Conservation (phyloP, 1,140 invertebrate genomes). For the Zaprionus davidi region DNA sequence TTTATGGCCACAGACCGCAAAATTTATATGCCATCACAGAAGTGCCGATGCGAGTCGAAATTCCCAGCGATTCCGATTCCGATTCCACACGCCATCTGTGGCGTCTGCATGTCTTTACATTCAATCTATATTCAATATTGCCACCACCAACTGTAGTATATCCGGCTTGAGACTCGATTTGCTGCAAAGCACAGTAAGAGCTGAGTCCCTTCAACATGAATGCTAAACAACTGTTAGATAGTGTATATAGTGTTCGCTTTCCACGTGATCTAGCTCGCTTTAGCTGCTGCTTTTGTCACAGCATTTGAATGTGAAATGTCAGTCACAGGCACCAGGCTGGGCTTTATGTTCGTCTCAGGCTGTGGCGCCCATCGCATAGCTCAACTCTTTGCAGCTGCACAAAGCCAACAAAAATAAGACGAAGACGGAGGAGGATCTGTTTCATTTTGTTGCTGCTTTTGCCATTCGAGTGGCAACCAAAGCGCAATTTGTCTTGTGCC, state of each 20-base stretch:
- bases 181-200: background rate
- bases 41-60: slow-evolving; percentile 58
- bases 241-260: background rate
- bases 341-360: slow-evolving; percentile 50
- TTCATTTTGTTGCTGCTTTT: slow-evolving; percentile 69
- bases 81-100: slow-evolving; percentile 20
- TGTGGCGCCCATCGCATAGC: slow-evolving; percentile 26
- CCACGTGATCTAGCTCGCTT: background rate
- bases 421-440: slow-evolving; percentile 50
- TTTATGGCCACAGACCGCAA: slow-evolving; percentile 77
- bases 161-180: slow-evolving; percentile 5
- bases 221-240: background rate
- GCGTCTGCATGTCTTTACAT: slow-evolving; percentile 51
- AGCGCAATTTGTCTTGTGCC: slow-evolving; percentile 83
- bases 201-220: too few species aligned
- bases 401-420: slow-evolving; percentile 21
- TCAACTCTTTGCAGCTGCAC: slow-evolving; percentile 53
- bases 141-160: slow-evolving; percentile 24
- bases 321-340: slow-evolving; percentile 66
- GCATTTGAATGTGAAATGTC: slow-evolving; percentile 82
- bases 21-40: slow-evolving; percentile 77
- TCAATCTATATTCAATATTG: slow-evolving; percentile 65
- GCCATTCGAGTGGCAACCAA: slow-evolving; percentile 59
- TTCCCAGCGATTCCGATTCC: slow-evolving; percentile 22
- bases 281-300: slow-evolving; percentile 44